Evolutionary conservation across 2,797 vertebrate species (phyloP).

Genomic region (Serranus cabrilla): DNA sequence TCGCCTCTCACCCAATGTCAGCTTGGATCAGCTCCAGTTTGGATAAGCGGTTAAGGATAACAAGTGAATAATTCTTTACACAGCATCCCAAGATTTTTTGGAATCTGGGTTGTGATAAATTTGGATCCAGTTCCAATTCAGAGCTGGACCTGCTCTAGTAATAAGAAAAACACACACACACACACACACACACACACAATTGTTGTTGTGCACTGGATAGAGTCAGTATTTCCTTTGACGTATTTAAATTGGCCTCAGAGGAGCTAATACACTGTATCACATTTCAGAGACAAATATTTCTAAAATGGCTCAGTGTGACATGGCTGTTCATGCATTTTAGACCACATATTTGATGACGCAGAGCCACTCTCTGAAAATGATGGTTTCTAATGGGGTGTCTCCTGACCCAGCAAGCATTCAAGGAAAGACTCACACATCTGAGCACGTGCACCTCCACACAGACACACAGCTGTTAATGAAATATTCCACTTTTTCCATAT

Average conservation of each 20-base stretch:
- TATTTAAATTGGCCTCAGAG: constrained; percentile 45
- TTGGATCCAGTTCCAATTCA: neutral
- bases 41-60: too few relatives aligned
- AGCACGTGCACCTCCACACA: neutral
- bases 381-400: constrained; percentile 38
- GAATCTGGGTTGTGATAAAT: neutral
- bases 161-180: constrained; percentile 35
- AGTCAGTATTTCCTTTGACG: constrained; percentile 47
- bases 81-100: too few relatives aligned
- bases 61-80: too few relatives aligned
- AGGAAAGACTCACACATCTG: constrained; percentile 22
- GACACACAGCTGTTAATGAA: constrained; percentile 24
- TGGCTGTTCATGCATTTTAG: constrained; percentile 51
- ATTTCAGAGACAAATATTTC: constrained; percentile 68
- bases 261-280: constrained; percentile 46
- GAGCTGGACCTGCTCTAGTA: constrained; percentile 17
- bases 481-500: constrained; percentile 23
- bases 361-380: constrained; percentile 42
- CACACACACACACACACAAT: neutral
- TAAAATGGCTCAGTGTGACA: constrained; percentile 41
- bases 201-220: constrained; percentile 2
- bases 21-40: too few relatives aligned
- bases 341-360: constrained; percentile 33
- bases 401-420: constrained; percentile 33
- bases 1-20: too few relatives aligned